Percentiles rank a stretch among this genome's conserved stretches.
phyloP scores from a whole-genome alignment of 2,797 vertebrate species.

The Muraenolepis orangiensis region DNA sequence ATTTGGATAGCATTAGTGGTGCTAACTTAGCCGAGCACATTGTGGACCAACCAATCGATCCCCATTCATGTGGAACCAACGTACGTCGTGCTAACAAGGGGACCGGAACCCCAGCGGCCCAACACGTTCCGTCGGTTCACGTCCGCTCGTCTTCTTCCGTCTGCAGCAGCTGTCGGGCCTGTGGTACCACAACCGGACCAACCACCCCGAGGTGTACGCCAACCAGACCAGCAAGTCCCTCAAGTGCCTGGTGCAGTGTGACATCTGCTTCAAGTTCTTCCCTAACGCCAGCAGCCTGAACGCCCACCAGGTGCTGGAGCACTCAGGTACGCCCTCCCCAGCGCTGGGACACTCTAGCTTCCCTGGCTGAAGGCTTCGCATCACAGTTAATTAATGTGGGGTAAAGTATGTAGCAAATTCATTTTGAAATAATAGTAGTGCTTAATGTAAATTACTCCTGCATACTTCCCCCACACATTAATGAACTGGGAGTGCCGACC shows the following conservation, averaged over 20 bases:
- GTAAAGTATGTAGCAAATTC: too few species aligned
- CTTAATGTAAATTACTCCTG: background rate
- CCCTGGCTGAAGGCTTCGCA: background rate
- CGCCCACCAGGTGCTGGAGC: constrained; percentile 78
- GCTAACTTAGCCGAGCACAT: background rate
- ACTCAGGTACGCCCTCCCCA: constrained; percentile 69
- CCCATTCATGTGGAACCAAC: too few species aligned
- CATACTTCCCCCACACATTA: background rate
- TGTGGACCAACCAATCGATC: too few species aligned
- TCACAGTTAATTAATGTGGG: too few species aligned
- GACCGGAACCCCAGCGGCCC: background rate
- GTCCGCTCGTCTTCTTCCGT: constrained; percentile 14
- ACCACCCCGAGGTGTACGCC: constrained; percentile 82
- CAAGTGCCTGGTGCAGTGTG: constrained; percentile 78
- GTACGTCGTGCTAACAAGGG: too few species aligned
- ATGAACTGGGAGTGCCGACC: background rate
- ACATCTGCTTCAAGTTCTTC: constrained; percentile 82
- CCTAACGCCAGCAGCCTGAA: constrained; percentile 71
- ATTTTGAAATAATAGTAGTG: too few species aligned
- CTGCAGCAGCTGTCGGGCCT: constrained; percentile 87
- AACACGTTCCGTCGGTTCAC: background rate
- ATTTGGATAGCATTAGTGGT: background rate
- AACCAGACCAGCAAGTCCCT: constrained; percentile 77
- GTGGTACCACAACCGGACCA: constrained; percentile 90
- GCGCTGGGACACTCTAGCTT: background rate